These are phyloP conservation scores for Seriola rivoliana DNA, from an alignment of 2,113 vertebrate species.

Conservation along the genomic window DNA sequence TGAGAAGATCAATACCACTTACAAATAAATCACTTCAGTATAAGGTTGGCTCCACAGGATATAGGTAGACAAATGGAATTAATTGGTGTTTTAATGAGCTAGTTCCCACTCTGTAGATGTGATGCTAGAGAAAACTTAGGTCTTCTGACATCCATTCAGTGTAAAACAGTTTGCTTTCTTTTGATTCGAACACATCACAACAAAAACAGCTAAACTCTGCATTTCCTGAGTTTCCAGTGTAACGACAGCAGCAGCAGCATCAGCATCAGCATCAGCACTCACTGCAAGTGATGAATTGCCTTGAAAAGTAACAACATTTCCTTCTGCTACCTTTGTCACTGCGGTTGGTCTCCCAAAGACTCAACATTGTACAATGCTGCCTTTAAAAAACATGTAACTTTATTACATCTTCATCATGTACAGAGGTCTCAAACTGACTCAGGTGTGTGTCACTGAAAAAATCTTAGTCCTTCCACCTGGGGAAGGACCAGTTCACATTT, in stretches of 20 bases:
- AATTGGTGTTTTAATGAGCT: background rate
- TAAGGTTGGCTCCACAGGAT: background rate
- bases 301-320: conserved; percentile 8
- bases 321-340: conserved; percentile 9
- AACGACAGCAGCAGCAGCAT: background rate
- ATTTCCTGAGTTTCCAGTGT: background rate
- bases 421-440: background rate
- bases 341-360: background rate
- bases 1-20: too few species aligned
- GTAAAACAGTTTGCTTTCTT: background rate
- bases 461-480: background rate
- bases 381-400: background rate
- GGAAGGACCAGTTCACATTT: background rate
- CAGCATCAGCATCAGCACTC: conserved; percentile 10
- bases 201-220: background rate
- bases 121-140: background rate
- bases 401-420: background rate
- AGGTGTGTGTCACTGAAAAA: background rate
- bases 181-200: background rate
- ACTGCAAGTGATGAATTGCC: conserved; percentile 29
- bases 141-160: background rate
- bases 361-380: background rate
- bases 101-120: background rate
- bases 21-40: too few species aligned
- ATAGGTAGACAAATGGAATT: background rate